Base-by-base conservation (phyloP, 2,113 vertebrate species). In the Motacilla tschutschensis region DNA sequence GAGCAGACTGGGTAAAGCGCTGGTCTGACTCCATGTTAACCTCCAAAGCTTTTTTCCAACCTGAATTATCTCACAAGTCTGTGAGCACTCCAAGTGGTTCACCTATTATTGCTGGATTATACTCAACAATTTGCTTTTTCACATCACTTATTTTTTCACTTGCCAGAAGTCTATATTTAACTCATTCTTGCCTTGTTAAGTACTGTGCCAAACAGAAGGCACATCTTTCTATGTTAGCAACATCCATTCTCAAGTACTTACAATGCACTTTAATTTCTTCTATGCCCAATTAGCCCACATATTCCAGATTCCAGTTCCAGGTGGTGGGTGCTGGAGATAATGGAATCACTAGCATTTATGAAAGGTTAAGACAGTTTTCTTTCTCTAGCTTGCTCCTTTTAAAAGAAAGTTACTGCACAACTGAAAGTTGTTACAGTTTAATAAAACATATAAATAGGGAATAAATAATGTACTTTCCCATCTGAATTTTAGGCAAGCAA, bases 351-450 rank as follows among this genome's bases (percentile, higher is more conserved):
- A 85, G 50, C 31, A 85, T 75, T 89, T 85, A 60, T 73, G 40
- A 60, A 91, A 90, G 48, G 63, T 79, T 87, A 87, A 78, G 75
- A 66, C 47, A 81, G 35, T 43, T 26, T 79, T 72, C 72, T 73
- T 51, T 82, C 64, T 16, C 40, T 71, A 24, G 29, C 43, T 83
- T 75, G 12, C 14, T 73, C 47, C 64, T 76, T 89, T 96, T 62
- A 48, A 59, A 65, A 88, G 72, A 76, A 89, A 89, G 47, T 35
- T 74, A 65, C 29, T 65, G 55, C 53, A 76, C n/a, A 50, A 21
- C 50, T 62, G n/a, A 74, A 83, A 80, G 50, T 41, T 47, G 35
- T 21, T 70, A 64, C 47, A 5, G 7, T 64, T 38, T 79, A 62
- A 21, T 81, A 63, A 65, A 81, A 64, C 33, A 67, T 29, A 71